A percentile compares a stretch with the other conserved stretches of the same genome.
These are phyloP conservation scores for Laticauda laticaudata DNA, from an alignment of 2,113 vertebrate species.

Conservation along the genomic window DNA sequence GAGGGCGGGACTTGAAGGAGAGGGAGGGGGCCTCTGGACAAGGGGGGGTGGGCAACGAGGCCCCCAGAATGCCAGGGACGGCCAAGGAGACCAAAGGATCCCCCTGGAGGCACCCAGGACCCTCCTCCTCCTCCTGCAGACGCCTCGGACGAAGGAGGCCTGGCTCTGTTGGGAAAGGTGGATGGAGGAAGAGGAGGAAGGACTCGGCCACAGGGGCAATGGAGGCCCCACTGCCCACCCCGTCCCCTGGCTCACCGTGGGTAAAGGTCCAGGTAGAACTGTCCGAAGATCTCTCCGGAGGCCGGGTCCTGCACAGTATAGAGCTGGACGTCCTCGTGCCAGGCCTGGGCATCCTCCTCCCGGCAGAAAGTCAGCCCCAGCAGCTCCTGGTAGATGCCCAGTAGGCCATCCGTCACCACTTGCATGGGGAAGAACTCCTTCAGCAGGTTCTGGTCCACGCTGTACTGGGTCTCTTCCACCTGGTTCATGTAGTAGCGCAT, in stretches of 20 bases:
- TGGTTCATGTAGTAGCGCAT: conserved; percentile 97
- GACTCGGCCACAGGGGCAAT: too few relatives aligned
- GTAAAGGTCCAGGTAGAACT: conserved; percentile 95
- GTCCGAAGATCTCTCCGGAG: conserved; percentile 77
- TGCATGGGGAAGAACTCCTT: conserved; percentile 98
- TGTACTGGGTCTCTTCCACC: conserved; percentile 93
- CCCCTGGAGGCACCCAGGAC: too few relatives aligned
- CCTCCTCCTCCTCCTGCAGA: too few relatives aligned
- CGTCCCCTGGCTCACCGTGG: conserved; percentile 77
- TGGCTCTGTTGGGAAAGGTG: not conserved
- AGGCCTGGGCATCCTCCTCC: conserved; percentile 77
- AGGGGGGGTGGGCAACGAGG: too few relatives aligned
- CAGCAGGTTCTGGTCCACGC: conserved; percentile 91
- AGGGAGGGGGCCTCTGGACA: too few relatives aligned
- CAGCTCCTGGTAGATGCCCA: conserved; percentile 94
- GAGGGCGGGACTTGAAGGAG: too few relatives aligned
- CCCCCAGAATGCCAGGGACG: too few relatives aligned
- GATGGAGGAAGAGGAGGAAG: not conserved
- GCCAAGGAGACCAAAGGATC: too few relatives aligned
- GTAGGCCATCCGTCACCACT: conserved; percentile 89
- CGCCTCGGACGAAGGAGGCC: too few relatives aligned
- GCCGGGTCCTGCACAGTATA: conserved; percentile 80
- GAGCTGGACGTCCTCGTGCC: conserved; percentile 90
- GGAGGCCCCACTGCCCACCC: not conserved
- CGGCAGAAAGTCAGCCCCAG: conserved; percentile 84